phyloP scores from a whole-genome alignment of 2,113 vertebrate genomes.

The Odontesthes bonariensis region DNA sequence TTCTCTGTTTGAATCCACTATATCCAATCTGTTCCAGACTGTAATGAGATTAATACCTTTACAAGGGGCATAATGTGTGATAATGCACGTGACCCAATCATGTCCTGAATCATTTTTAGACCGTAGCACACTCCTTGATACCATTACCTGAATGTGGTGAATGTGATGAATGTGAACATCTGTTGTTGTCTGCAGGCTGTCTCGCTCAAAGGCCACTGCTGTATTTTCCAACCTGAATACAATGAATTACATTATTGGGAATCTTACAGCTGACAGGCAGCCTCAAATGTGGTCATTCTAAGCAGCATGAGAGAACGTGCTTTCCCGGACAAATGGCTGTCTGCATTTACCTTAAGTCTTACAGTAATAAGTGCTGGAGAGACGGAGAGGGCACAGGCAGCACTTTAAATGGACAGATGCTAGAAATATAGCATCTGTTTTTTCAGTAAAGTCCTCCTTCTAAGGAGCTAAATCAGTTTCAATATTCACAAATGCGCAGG shows the following conservation, averaged over 20 bases:
- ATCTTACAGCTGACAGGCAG: not conserved
- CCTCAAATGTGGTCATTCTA: constrained; percentile 19
- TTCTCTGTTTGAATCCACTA: not conserved
- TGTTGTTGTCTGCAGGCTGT: constrained; percentile 37
- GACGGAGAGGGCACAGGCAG: not conserved
- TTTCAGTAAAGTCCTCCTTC: constrained; percentile 40
- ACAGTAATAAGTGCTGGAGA: constrained; percentile 5
- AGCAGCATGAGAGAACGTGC: not conserved
- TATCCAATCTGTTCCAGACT: not conserved
- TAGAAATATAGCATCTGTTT: constrained; percentile 52
- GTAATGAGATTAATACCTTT: not conserved
- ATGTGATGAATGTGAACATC: constrained; percentile 26
- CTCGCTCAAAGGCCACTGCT: constrained; percentile 40
- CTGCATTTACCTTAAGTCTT: not conserved
- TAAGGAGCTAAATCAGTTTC: no score
- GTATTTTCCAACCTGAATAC: constrained; percentile 29
- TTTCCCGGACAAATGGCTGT: constrained; percentile 26
- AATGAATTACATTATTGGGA: constrained; percentile 40
- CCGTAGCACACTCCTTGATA: not conserved
- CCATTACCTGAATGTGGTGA: constrained; percentile 35
- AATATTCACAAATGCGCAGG: no score
- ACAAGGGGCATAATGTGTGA: not conserved
- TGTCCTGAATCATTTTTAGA: constrained; percentile 32
- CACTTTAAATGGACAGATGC: constrained; percentile 5
- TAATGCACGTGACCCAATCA: constrained; percentile 4